phyloP scores from a whole-genome alignment of 1,140 invertebrate genomes.

The Chrysomallon squamiferum region DNA sequence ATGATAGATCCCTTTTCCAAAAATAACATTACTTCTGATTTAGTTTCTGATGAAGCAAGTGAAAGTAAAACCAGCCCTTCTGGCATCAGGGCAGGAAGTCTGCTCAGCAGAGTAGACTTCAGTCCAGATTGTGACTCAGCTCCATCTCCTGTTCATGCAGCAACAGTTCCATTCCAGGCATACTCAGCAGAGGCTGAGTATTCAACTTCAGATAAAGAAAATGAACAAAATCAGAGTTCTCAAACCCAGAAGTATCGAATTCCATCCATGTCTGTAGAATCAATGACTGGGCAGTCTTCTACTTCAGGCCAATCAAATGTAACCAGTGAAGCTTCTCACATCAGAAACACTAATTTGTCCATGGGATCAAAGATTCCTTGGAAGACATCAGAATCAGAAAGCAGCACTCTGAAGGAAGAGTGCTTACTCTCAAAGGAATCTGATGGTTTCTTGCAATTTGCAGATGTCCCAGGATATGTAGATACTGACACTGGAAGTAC shows the following conservation, averaged over 20 bases:
- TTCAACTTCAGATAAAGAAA: constrained; percentile 51
- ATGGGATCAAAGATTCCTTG: constrained; percentile 5
- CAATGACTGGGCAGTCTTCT: background rate
- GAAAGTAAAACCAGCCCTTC: background rate
- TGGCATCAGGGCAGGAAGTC: background rate
- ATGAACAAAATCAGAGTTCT: constrained; percentile 28
- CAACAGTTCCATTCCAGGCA: constrained; percentile 33
- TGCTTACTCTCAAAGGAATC: too few species aligned
- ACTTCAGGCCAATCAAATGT: too few species aligned
- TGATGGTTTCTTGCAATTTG: too few species aligned
- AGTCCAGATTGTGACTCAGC: constrained; percentile 41
- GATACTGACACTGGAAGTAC: constrained; percentile 6
- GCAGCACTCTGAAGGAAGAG: constrained; percentile 21
- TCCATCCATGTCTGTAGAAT: constrained; percentile 2
- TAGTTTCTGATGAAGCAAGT: background rate
- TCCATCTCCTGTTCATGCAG: constrained; percentile 19
- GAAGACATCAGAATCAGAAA: constrained; percentile 23
- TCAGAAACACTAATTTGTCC: too few species aligned
- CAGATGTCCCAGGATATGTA: background rate
- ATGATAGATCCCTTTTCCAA: constrained; percentile 13
- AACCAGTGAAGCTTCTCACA: constrained; percentile 9
- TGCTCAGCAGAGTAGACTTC: constrained; percentile 45
- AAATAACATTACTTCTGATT: constrained; percentile 17
- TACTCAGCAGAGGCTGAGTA: constrained; percentile 32
- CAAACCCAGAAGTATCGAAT: constrained; percentile 7